Evolutionary conservation across 2,797 vertebrate species (phyloP), one percentile per base, ranked within the genome.

Genomic region (Sitta carolinensis): DNA sequence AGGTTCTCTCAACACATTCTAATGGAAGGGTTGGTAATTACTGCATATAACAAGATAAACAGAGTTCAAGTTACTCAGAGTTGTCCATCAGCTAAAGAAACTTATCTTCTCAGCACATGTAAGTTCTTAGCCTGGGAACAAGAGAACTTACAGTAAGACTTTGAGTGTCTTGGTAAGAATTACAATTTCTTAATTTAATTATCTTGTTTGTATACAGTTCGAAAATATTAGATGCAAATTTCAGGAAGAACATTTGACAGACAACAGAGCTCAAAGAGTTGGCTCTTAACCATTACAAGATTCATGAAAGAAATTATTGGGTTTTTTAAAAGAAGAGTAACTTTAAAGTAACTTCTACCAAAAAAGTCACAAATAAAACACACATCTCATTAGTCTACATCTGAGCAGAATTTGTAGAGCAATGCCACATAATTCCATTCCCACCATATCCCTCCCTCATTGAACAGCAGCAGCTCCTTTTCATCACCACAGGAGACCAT

Each of bases 401-500:
- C 43, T 79, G 19, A 79, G 73, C 16, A 81, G 43, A 74, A 81
- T 47, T 54, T 76, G 57, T 50, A 92, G 57, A 75, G 88, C 64
- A 82, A 82, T 63, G 79, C 27, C 20, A 70, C 2, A 9, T 69
- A 79, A 75, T 74, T 92, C 58, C 58, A 92, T 84, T 75, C 59
- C 55, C 63, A 84, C 32, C 61, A 43, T 13, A 89, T 16, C 84
- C 58, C 51, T 80, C 86, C 66, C 67, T 92, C 69, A 75, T 0
- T 1, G 6, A 96, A 29, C 76, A 87, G 78, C 78, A 94, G 95
- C 87, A 92, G 48, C 50, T 94, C 87, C 89, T 94, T 95, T 95
- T 95, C 89, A 93, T 94, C 87, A 86, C 95, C 87, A 92, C 94
- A 96, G 94, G 95, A 94, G 94, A 95, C 82, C 84, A 90, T 94